Evolutionary conservation across 2,113 vertebrate genomes (phyloP).

Genomic region (Passer montanus): DNA sequence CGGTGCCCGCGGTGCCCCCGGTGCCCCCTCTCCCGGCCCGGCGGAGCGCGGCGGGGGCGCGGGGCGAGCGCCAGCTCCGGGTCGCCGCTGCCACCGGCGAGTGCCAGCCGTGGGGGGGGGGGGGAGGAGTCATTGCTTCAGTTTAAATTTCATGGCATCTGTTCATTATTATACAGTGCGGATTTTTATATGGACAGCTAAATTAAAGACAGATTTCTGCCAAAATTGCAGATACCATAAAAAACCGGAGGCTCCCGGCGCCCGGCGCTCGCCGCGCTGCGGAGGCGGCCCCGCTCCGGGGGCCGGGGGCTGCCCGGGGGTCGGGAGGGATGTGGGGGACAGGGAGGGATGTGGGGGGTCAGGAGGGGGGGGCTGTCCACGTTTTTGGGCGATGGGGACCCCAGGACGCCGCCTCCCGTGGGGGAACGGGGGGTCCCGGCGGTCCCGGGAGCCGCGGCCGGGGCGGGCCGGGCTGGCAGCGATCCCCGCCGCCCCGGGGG

Average conservation of each 20-base stretch:
- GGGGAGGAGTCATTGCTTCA: conserved; percentile 83
- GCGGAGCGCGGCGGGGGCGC: not conserved
- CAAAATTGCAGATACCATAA: conserved; percentile 83
- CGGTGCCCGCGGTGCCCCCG: not conserved
- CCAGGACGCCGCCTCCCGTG: fast-evolving
- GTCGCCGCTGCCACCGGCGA: conserved; percentile 74
- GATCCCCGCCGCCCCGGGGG: not conserved
- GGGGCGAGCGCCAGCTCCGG: conserved; percentile 28
- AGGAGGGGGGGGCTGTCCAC: not conserved
- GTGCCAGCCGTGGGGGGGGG: conserved; percentile 75
- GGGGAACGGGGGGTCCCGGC: not conserved
- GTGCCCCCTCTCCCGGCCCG: not conserved
- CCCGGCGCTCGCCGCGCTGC: conserved; percentile 31
- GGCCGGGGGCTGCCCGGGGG: not conserved
- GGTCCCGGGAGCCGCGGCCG: not conserved
- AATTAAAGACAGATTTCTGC: conserved; percentile 87
- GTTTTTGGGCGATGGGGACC: too few species aligned
- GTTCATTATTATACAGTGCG: conserved; percentile 91
- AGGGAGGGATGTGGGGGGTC: not conserved
- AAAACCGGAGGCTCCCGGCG: conserved; percentile 75
- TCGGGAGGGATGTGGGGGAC: not conserved
- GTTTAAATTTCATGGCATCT: conserved; percentile 95
- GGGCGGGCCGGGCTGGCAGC: not conserved
- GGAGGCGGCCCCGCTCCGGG: not conserved
- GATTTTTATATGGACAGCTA: conserved; percentile 86